Evolutionary conservation across 2,113 vertebrate species (phyloP).

Genomic region (Anhinga rufa): DNA sequence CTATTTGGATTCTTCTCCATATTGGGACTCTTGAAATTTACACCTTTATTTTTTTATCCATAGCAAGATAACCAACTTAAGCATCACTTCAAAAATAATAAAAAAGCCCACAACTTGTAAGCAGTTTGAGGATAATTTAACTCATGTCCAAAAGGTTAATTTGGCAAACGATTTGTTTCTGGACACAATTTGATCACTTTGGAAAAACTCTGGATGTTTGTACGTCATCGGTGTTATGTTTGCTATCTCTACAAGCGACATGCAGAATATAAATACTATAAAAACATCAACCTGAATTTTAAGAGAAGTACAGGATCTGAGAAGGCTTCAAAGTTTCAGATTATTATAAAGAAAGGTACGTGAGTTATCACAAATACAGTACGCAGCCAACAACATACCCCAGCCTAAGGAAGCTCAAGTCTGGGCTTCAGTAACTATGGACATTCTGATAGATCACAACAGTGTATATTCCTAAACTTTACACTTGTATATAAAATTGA

Average conservation of each 20-base stretch:
- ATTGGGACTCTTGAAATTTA: not conserved
- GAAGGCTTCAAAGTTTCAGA: not conserved
- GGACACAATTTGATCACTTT: not conserved
- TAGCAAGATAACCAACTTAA: not conserved
- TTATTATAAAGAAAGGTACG: not conserved
- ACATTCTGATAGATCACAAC: not conserved
- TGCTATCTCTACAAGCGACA: not conserved
- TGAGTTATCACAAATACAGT: not conserved
- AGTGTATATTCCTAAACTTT: not conserved
- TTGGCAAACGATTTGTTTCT: not conserved
- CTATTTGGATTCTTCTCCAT: not conserved
- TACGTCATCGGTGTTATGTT: not conserved
- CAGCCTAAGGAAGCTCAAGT: not conserved
- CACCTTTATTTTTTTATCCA: not conserved
- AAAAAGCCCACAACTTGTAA: not conserved
- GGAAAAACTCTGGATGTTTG: not conserved
- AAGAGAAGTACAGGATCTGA: not conserved
- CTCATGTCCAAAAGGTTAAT: not conserved
- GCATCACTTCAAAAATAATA: not conserved
- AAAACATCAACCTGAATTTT: not conserved
- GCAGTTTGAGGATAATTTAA: not conserved
- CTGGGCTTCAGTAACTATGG: not conserved
- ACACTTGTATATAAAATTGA: not conserved
- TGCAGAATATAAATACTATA: not conserved
- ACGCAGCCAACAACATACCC: not conserved